phyloP scores from a whole-genome alignment of 2,113 vertebrate genomes.

The Diphyllodes magnificus region DNA sequence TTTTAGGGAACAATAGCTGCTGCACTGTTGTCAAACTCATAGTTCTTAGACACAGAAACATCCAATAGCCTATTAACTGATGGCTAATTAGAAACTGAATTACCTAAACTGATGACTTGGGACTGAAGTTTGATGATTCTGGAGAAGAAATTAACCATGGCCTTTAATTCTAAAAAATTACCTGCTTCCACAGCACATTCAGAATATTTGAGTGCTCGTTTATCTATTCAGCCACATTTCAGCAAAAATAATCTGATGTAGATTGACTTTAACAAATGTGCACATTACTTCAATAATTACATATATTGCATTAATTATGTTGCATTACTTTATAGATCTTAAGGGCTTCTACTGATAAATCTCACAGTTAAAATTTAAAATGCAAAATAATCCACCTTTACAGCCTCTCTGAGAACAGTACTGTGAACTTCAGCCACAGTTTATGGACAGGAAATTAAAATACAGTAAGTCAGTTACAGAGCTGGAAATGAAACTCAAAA shows the following conservation, averaged over 20 bases:
- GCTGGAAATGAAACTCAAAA: slow-evolving; percentile 2
- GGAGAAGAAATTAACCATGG: background rate
- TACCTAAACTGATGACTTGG: background rate
- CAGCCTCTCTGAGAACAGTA: background rate
- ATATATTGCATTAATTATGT: background rate
- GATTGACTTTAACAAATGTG: background rate
- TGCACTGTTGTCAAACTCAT: background rate
- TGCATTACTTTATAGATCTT: background rate
- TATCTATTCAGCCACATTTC: background rate
- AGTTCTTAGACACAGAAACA: background rate
- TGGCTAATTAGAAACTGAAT: background rate
- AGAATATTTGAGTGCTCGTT: background rate
- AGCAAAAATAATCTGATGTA: background rate
- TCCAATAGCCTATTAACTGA: background rate
- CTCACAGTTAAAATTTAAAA: background rate
- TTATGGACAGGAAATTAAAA: slow-evolving; percentile 50
- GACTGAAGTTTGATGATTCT: background rate
- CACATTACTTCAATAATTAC: background rate
- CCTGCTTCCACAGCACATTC: background rate
- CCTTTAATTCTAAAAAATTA: background rate
- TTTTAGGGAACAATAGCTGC: background rate
- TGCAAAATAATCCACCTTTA: background rate
- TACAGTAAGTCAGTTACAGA: slow-evolving; percentile 11
- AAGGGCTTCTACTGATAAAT: background rate
- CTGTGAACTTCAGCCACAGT: background rate